Evolutionary conservation across 1,140 invertebrate genomes (phyloP), one percentile per base, ranked within the genome.

Genomic region (Leptoteleia sp.): DNA sequence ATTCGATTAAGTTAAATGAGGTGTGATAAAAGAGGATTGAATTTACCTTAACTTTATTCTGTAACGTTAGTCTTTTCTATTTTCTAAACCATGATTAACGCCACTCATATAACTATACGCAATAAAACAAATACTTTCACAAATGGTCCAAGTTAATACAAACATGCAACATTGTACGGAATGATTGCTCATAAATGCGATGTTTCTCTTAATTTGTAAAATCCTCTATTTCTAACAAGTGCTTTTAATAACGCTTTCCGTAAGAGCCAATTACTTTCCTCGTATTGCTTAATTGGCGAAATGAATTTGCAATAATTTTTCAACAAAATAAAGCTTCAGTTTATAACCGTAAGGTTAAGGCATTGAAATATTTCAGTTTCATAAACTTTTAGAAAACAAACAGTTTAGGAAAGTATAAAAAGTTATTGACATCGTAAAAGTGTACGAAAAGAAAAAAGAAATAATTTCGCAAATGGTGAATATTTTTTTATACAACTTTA

Each of bases 41-140:
- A 35, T 67, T 45, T 19, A 38, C 33, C 29, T 55, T 37, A 25
- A 15, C 48, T 72, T 72, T 62, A 72, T 62, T 72, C 57, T 62
- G 55, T 72, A 72, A 72, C 68, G 1, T 54, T 62, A 6, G 13
- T 45, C 7, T 43, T 42, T 35, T 27, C 11, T 55, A 40, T 13
- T 19, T 31, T 31, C 40, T 54, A 40, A 45, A n/a, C n/a, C 38
- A 17, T 16, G 19, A 33, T 54, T 8, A 61, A 52, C 29, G 19
- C 52, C 4, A 29, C 17, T 38, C 5, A n/a, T n/a, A 38, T 42
- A 16, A 38, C 54, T 25, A 67, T 25, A 40, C 7, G 37, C 12
- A 57, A 71, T 6, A 38, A 35, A 45, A 29, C 1, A 8, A 57
- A n/a, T 38, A 35, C 17, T 57, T 33, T 3, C 4, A 29, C 9